phyloP scores from a whole-genome alignment of 2,113 vertebrate species.

The Spermophilus dauricus region DNA sequence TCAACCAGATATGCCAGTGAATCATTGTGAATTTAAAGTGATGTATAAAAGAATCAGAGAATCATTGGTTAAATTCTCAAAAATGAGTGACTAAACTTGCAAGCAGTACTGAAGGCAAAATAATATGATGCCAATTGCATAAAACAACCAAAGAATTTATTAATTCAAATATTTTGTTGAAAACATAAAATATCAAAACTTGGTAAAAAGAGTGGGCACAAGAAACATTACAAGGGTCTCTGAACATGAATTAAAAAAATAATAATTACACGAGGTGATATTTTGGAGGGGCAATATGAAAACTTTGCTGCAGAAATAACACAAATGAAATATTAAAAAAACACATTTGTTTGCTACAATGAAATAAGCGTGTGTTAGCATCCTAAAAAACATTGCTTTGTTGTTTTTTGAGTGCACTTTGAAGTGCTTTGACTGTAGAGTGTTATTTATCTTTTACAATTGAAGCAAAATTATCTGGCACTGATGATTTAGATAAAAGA shows the following conservation, averaged over 20 bases:
- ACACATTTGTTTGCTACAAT: no score
- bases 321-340: not conserved
- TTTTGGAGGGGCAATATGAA: not conserved
- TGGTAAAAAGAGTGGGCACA: not conserved
- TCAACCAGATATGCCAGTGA: not conserved
- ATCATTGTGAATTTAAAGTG: not conserved
- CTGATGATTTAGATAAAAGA: not conserved
- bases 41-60: not conserved
- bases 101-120: not conserved
- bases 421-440: not conserved
- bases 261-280: not conserved
- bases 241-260: not conserved
- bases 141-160: not conserved
- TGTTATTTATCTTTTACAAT: not conserved
- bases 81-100: not conserved
- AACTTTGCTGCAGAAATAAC: constrained; percentile 31
- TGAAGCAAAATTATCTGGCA: not conserved
- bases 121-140: not conserved
- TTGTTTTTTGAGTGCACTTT: not conserved
- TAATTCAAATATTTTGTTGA: constrained; percentile 23
- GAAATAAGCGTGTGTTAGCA: not conserved
- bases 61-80: not conserved
- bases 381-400: not conserved
- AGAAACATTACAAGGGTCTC: not conserved
- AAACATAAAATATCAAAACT: not conserved